Conservation (phyloP, 64 coral and sea anemone species). For the Montipora efflorescens region DNA sequence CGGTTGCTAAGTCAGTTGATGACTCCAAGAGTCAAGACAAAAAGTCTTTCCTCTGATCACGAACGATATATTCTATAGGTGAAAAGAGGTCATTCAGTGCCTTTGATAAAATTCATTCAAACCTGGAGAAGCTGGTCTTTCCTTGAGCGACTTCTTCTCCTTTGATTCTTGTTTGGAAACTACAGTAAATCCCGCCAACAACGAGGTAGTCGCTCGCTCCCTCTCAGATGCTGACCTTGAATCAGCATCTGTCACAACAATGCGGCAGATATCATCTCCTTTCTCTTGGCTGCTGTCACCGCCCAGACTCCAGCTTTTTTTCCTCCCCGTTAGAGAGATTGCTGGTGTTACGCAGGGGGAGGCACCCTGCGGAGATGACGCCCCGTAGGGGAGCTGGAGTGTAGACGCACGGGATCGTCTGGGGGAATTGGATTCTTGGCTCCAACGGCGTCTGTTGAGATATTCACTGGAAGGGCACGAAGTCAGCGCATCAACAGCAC, state of each 20-base stretch:
- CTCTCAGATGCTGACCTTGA: not conserved
- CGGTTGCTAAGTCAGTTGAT: too few relatives aligned
- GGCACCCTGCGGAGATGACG: not conserved
- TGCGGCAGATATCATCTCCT: slow-evolving; percentile 43
- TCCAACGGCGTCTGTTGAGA: slow-evolving; percentile 27
- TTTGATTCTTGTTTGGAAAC: not conserved
- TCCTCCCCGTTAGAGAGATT: not conserved
- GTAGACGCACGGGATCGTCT: not conserved
- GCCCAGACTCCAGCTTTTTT: slow-evolving; percentile 1
- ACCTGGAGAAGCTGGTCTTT: not conserved
- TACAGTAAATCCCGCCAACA: slow-evolving; percentile 12
- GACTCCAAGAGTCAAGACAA: too few relatives aligned
- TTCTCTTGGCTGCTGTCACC: slow-evolving; percentile 3
- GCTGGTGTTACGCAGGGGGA: slow-evolving; percentile 8
- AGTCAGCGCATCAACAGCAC: not conserved
- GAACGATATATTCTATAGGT: too few relatives aligned
- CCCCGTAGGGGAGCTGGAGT: not conserved
- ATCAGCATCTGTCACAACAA: slow-evolving; percentile 52
- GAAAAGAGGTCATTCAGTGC: not conserved
- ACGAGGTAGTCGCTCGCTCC: not conserved
- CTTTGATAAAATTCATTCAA: not conserved
- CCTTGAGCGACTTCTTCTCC: not conserved
- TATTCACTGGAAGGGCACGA: slow-evolving; percentile 32
- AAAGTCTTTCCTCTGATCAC: too few relatives aligned
- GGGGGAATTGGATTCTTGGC: slow-evolving; percentile 10